These are phyloP conservation scores for Heteromurus nitidus DNA, from an alignment of 2,888 invertebrate genomes.

Conservation along the genomic window DNA sequence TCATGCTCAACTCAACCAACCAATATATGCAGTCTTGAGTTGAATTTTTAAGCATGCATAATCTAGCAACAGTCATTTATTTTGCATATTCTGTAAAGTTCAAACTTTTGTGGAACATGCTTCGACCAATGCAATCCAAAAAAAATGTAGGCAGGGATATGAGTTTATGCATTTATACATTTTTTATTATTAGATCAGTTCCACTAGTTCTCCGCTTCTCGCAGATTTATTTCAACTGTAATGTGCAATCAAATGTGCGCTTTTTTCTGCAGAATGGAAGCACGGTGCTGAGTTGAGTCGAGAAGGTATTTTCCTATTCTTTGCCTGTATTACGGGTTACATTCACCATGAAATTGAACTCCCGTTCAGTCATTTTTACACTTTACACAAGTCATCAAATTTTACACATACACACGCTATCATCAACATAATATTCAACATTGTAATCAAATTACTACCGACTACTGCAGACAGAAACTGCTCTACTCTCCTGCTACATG, in stretches of 20 bases:
- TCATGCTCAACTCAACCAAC: neutral
- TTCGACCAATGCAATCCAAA: neutral
- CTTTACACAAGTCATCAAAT: slow-evolving; percentile 21
- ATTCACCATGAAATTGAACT: slow-evolving; percentile 32
- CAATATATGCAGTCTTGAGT: neutral
- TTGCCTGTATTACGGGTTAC: slow-evolving; percentile 2
- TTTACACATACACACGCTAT: too few relatives aligned
- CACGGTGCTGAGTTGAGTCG: neutral
- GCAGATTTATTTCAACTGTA: neutral
- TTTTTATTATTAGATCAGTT: slow-evolving; percentile 16
- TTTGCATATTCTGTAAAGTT: slow-evolving; percentile 8
- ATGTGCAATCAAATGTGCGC: slow-evolving; percentile 9
- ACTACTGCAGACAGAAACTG: too few relatives aligned
- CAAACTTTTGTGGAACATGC: neutral
- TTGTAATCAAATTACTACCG: slow-evolving; percentile 36
- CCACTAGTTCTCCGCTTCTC: slow-evolving; percentile 6
- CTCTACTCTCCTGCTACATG: neutral
- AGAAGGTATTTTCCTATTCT: slow-evolving; percentile 4
- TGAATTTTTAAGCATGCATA: neutral
- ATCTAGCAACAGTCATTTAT: neutral
- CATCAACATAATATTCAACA: slow-evolving; percentile 11
- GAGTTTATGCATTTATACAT: too few relatives aligned
- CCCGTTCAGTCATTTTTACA: slow-evolving; percentile 33
- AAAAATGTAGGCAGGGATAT: too few relatives aligned
- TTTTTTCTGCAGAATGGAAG: neutral